These are phyloP conservation scores for Microdon myrmicae DNA, from an alignment of 2,888 invertebrate species.

Conservation along the genomic window DNA sequence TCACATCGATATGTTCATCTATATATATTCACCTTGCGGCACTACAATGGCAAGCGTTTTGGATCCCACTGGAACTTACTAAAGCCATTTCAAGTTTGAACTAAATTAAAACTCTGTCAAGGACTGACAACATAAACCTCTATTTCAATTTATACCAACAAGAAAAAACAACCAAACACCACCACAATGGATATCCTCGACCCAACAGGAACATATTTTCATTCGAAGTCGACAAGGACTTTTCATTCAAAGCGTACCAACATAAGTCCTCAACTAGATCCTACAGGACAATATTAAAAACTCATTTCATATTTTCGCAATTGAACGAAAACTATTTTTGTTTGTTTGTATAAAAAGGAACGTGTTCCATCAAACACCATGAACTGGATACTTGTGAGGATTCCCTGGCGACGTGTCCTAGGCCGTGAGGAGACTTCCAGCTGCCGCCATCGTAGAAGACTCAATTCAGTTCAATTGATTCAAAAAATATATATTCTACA, in stretches of 20 bases:
- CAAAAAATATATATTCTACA: conserved; percentile 1
- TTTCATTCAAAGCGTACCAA: conserved; percentile 55
- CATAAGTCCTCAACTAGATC: conserved; percentile 58
- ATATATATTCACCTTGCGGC: neutral
- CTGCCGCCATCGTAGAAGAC: conserved; percentile 66
- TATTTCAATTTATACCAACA: conserved; percentile 6
- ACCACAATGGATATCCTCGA: conserved; percentile 60
- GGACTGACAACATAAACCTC: conserved; percentile 1
- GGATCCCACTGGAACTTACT: conserved; percentile 66
- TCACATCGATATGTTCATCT: neutral
- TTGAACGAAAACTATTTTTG: conserved; percentile 45
- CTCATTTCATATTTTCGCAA: conserved; percentile 44
- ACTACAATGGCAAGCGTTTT: conserved; percentile 61
- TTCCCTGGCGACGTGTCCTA: conserved; percentile 64
- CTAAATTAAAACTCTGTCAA: neutral
- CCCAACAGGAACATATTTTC: conserved; percentile 65
- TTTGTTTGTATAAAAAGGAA: conserved; percentile 25
- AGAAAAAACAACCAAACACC: conserved; percentile 33
- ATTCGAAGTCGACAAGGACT: conserved; percentile 58
- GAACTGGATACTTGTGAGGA: conserved; percentile 52
- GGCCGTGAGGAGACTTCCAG: conserved; percentile 68
- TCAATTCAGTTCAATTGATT: conserved; percentile 15
- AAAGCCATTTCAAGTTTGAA: conserved; percentile 2
- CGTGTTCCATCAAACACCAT: conserved; percentile 24
- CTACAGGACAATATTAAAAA: conserved; percentile 64